phyloP scores from a whole-genome alignment of 2,888 invertebrate genomes.

The Lysandra bellargus region DNA sequence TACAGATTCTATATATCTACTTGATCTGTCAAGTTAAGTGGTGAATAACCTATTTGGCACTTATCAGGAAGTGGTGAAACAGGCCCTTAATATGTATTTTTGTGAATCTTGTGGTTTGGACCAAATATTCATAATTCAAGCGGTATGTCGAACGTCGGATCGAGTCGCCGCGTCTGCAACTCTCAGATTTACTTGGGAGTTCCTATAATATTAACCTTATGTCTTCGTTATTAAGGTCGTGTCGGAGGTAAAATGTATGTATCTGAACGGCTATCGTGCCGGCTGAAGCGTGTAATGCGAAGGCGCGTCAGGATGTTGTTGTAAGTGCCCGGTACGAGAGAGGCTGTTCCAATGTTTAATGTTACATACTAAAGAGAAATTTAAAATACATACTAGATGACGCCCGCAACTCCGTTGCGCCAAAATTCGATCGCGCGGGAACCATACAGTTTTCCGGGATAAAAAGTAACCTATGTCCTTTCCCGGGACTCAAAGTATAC shows the following conservation, averaged over 20 bases:
- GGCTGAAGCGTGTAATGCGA: slow-evolving; percentile 26
- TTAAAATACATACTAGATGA: neutral
- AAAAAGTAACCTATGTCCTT: too few species aligned
- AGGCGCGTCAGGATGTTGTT: slow-evolving; percentile 28
- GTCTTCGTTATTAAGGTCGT: neutral
- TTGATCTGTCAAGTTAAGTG: too few species aligned
- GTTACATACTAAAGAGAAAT: slow-evolving; percentile 3
- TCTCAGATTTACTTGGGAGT: neutral
- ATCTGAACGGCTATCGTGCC: neutral
- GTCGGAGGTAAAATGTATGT: neutral
- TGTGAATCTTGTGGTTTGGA: neutral
- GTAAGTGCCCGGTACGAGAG: neutral
- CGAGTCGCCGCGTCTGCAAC: neutral
- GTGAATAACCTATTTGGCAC: too few species aligned
- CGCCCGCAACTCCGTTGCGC: too few species aligned
- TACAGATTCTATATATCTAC: too few species aligned
- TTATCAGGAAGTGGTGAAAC: too few species aligned
- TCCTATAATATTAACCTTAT: neutral
- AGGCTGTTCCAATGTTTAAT: neutral
- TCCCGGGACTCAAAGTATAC: too few species aligned
- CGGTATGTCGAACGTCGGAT: neutral
- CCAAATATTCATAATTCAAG: neutral
- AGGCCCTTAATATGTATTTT: neutral
- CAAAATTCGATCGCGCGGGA: too few species aligned
- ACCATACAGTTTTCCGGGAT: too few species aligned